Percentiles rank a stretch among this genome's conserved stretches.
Evolutionary conservation across 2,113 vertebrate genomes (phyloP).

Genomic region (Elephantulus edwardii): DNA sequence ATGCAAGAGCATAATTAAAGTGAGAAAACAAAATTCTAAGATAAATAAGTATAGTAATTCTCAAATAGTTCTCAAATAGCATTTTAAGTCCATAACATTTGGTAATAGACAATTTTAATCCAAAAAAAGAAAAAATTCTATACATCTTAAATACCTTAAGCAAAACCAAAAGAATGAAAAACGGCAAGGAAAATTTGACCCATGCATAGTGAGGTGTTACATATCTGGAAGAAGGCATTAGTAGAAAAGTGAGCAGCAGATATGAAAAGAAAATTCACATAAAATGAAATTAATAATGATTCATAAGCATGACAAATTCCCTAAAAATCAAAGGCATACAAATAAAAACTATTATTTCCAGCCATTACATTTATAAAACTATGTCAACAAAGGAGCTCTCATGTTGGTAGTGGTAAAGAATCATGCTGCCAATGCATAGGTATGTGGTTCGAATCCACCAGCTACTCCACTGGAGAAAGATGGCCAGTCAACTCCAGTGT

Average conservation of each 20-base stretch:
- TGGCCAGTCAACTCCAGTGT: too few relatives aligned
- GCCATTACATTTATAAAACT: neutral
- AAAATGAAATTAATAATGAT: neutral
- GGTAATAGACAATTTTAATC: neutral
- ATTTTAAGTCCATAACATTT: constrained; percentile 3
- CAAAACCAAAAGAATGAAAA: neutral
- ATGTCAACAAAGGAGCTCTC: too few relatives aligned
- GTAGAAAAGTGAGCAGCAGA: neutral
- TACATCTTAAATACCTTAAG: neutral
- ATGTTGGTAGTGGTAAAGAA: too few relatives aligned
- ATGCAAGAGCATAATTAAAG: neutral
- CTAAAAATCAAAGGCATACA: constrained; percentile 16
- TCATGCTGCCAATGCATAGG: too few relatives aligned
- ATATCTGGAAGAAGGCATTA: neutral
- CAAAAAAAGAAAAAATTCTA: neutral
- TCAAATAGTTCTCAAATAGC: neutral
- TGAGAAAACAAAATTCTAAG: constrained; percentile 20
- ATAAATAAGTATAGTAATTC: neutral
- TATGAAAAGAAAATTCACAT: neutral
- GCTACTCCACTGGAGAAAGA: too few relatives aligned
- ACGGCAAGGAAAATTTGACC: neutral
- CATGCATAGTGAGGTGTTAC: neutral
- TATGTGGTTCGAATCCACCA: too few relatives aligned
- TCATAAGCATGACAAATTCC: neutral
- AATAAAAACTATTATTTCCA: neutral